phyloP scores from a whole-genome alignment of 2,888 invertebrate genomes.

The Leptarthrus brevirostris region DNA sequence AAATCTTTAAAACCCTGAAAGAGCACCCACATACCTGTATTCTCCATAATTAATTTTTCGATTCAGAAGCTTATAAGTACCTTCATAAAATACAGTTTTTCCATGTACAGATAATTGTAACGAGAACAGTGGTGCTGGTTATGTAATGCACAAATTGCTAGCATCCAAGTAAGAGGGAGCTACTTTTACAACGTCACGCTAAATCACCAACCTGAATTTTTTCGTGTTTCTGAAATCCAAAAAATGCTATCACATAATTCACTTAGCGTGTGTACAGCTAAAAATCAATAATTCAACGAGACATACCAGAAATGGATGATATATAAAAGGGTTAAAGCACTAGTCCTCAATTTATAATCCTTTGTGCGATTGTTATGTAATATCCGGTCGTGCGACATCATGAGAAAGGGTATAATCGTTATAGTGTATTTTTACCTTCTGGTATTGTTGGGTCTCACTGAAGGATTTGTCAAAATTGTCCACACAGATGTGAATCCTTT shows the following conservation, averaged over 20 bases:
- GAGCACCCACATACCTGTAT: too few species aligned
- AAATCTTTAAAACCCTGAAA: too few species aligned
- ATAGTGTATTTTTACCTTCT: slow-evolving; percentile 19
- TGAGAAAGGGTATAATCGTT: slow-evolving; percentile 1
- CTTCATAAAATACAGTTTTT: too few species aligned
- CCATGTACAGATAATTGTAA: too few species aligned
- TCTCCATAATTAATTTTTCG: too few species aligned
- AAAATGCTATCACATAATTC: not conserved
- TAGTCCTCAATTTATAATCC: not conserved
- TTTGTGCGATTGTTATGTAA: not conserved
- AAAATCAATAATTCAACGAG: not conserved
- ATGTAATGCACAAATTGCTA: too few species aligned
- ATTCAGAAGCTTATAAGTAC: too few species aligned
- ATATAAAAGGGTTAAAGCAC: slow-evolving; percentile 6
- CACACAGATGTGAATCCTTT: slow-evolving; percentile 61
- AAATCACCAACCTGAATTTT: too few species aligned
- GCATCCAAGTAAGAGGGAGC: too few species aligned
- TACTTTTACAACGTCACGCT: too few species aligned
- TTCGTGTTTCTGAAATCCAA: too few species aligned
- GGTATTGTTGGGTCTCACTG: not conserved
- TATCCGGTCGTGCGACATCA: slow-evolving; percentile 1
- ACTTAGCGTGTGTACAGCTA: not conserved
- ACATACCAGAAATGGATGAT: not conserved
- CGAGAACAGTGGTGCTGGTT: too few species aligned
- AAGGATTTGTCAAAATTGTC: slow-evolving; percentile 56